Percentiles rank a stretch among this genome's conserved stretches.
Evolutionary conservation across 2,888 invertebrate species (phyloP).

Genomic region (Merodon equestris): DNA sequence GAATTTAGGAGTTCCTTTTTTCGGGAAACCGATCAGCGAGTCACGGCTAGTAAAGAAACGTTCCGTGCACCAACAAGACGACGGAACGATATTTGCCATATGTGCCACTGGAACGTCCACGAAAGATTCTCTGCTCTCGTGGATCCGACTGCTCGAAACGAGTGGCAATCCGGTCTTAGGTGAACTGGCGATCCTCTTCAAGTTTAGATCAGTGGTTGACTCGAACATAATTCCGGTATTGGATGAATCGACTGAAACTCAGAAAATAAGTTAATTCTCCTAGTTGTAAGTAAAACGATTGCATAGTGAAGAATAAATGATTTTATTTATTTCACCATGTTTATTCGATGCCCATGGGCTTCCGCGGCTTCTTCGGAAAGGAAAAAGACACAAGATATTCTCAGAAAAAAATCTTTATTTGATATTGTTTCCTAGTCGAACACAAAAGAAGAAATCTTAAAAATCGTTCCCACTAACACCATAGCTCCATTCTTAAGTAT

Average conservation of each 20-base stretch:
- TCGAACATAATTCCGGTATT: slow-evolving; percentile 56
- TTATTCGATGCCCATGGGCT: too few species aligned
- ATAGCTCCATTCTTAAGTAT: slow-evolving; percentile 36
- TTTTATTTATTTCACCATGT: slow-evolving; percentile 20
- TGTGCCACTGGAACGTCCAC: slow-evolving; percentile 95
- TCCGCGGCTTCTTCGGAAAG: too few species aligned
- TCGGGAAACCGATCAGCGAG: slow-evolving; percentile 79
- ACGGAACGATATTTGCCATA: slow-evolving; percentile 91
- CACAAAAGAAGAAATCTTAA: neutral
- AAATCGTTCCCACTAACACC: slow-evolving; percentile 20
- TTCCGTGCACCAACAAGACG: slow-evolving; percentile 94
- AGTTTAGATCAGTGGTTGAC: slow-evolving; percentile 82
- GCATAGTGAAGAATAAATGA: slow-evolving; percentile 37
- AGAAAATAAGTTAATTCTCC: slow-evolving; percentile 44
- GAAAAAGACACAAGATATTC: neutral
- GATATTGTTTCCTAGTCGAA: neutral
- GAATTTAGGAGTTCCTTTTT: slow-evolving; percentile 82
- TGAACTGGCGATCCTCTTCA: slow-evolving; percentile 91
- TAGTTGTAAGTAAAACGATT: slow-evolving; percentile 4
- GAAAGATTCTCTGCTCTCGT: slow-evolving; percentile 94
- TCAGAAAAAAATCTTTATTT: slow-evolving; percentile 1
- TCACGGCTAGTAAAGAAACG: slow-evolving; percentile 79
- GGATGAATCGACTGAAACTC: slow-evolving; percentile 21
- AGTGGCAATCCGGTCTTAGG: slow-evolving; percentile 86
- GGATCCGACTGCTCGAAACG: slow-evolving; percentile 90